A percentile compares a stretch with the other conserved stretches of the same genome.
phyloP scores from a whole-genome alignment of 2,888 invertebrate genomes.

The Theodoxus fluviatilis region DNA sequence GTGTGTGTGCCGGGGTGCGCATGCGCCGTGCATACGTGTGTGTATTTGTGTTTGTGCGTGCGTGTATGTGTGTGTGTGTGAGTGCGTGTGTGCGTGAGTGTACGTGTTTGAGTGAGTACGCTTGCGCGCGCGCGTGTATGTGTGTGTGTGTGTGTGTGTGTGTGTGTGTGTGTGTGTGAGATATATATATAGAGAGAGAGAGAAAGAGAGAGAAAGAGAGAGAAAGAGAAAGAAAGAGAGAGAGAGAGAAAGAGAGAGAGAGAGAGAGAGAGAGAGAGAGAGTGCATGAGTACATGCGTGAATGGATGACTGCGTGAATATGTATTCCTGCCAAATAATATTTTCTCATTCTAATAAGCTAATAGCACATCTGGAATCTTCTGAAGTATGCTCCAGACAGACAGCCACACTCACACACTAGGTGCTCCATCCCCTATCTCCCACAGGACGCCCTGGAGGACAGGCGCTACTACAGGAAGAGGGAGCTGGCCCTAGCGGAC shows the following conservation, averaged over 20 bases:
- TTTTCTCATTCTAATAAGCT: too few species aligned
- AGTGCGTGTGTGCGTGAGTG: not conserved
- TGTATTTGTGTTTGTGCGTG: not conserved
- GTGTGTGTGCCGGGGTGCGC: not conserved
- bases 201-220: not conserved
- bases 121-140: not conserved
- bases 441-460: constrained; percentile 30
- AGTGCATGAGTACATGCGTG: not conserved
- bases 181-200: too few species aligned
- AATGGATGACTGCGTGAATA: too few species aligned
- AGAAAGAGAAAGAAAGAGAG: constrained; percentile 19
- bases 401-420: too few species aligned
- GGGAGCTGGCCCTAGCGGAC: constrained; percentile 38
- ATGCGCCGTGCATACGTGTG: not conserved
- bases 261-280: not conserved
- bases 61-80: not conserved
- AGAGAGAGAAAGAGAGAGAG: not conserved
- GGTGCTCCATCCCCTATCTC: too few species aligned
- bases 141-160: not conserved
- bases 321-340: too few species aligned
- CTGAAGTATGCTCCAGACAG: too few species aligned
- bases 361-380: too few species aligned
- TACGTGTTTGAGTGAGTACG: not conserved
- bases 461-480: constrained; percentile 36
- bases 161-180: not conserved